These are phyloP conservation scores for Sitobion miscanthi DNA, from an alignment of 1,140 invertebrate genomes.

Conservation along the genomic window DNA sequence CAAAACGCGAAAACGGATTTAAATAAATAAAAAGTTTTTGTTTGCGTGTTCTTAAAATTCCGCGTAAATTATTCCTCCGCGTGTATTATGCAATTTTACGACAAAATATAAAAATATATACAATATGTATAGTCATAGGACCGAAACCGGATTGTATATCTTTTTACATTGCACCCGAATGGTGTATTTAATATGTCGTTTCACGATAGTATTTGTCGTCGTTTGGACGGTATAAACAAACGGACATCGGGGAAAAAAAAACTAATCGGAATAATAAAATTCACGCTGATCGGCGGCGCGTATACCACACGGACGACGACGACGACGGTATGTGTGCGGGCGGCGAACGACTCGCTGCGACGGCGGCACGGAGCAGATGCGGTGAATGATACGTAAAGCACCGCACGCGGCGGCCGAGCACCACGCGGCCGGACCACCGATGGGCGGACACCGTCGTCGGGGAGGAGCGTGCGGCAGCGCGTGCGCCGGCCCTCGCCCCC, in stretches of 20 bases:
- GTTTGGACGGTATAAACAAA: background rate
- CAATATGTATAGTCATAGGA: background rate
- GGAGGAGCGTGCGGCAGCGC: slow-evolving; percentile 52
- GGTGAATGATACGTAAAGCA: background rate
- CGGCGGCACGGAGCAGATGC: slow-evolving; percentile 9
- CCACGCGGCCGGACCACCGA: slow-evolving; percentile 52
- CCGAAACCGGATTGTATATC: background rate
- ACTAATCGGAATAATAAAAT: background rate
- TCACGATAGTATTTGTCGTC: background rate
- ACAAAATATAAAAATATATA: background rate
- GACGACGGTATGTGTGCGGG: slow-evolving; percentile 58
- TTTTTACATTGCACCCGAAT: background rate
- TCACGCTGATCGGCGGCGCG: background rate
- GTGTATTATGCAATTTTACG: background rate
- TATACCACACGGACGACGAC: slow-evolving; percentile 7
- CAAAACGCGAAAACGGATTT: background rate
- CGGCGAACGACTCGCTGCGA: slow-evolving; percentile 43
- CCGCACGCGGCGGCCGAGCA: slow-evolving; percentile 59
- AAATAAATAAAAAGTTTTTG: background rate
- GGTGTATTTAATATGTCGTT: background rate
- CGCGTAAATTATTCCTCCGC: background rate
- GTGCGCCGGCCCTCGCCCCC: slow-evolving; percentile 53
- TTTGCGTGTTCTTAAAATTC: background rate
- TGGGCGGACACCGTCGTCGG: slow-evolving; percentile 26
- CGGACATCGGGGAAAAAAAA: background rate